Base-by-base conservation (phyloP, 2,888 invertebrate genomes). In the Drosophila dives region DNA sequence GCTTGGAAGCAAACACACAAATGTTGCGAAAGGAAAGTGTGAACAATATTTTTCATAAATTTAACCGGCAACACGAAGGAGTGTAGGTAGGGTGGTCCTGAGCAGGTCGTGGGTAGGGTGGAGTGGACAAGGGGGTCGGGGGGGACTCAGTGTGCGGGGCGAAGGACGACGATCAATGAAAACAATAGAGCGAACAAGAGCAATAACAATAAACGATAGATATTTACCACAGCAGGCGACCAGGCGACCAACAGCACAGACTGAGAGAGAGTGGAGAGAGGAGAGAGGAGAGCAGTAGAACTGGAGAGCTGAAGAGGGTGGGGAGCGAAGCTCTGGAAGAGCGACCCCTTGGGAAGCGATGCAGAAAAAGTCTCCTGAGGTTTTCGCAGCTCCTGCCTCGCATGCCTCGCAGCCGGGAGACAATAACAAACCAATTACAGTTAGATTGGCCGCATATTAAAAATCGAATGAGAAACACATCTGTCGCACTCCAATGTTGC, bases 361-460 rank as follows among this genome's bases (percentile, higher is more conserved):
- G 77, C 77, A 80, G 83, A 81, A 88, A 85, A 77, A 76, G 89
- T 89, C 90, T 89, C 90, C 86, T 77, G 90, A 89, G 90, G 86
- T 79, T 83, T 83, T 81, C 26, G 40, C 69, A 42, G 69, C 69
- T 73, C 70, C n/a, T n/a, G n/a, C n/a, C n/a, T n/a, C 64, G 72
- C 63, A 70, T 75, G 67, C 64, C 64, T 58, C 64, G 50, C 77
- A 66, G 66, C 70, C 80, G 83, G 83, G 78, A 83, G 84, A 84
- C 84, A 84, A 91, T 91, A 91, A 91, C 91, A 91, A 91, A 92
- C 91, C 92, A 92, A 92, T 92, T 92, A 92, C 91, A 90, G 89
- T 92, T 92, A 91, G 91, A 93, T 93, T 93, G 92, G 92, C 92
- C 92, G 91, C 91, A 91, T 92, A 93, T 93, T 93, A 92, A 92